Evolutionary conservation across 2,113 vertebrate species (phyloP).

Genomic region (Dipodomys spectabilis): DNA sequence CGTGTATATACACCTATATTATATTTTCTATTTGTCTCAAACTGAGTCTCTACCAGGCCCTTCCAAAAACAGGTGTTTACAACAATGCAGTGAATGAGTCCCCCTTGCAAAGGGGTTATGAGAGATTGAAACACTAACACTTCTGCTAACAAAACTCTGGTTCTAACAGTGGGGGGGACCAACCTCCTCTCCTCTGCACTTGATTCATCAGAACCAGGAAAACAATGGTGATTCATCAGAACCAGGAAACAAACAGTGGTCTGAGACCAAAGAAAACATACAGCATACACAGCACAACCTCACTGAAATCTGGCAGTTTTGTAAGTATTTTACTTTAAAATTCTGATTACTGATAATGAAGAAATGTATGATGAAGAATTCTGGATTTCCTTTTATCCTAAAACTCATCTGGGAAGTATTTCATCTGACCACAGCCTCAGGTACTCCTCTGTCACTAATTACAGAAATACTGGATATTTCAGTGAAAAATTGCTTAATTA

Average conservation of each 20-base stretch:
- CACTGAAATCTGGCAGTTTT: background rate
- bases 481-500: slow-evolving; percentile 75
- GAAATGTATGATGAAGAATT: slow-evolving; percentile 53
- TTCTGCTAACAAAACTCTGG: background rate
- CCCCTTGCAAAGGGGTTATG: slow-evolving; percentile 8
- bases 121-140: background rate
- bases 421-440: slow-evolving; percentile 76
- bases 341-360: slow-evolving; percentile 42
- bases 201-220: background rate
- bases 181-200: background rate
- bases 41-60: background rate
- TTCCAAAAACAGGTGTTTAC: background rate
- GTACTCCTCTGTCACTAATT: slow-evolving; percentile 76
- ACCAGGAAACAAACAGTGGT: too few species aligned
- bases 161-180: background rate
- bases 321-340: slow-evolving; percentile 25
- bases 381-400: slow-evolving; percentile 68
- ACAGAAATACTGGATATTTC: slow-evolving; percentile 76
- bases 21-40: background rate
- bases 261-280: background rate
- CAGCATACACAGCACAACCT: background rate
- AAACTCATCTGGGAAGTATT: slow-evolving; percentile 66
- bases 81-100: background rate
- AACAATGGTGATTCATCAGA: background rate
- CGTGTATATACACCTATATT: background rate